Evolutionary conservation across 2,797 vertebrate species (phyloP).

Genomic region (Onychomys arenicola): DNA sequence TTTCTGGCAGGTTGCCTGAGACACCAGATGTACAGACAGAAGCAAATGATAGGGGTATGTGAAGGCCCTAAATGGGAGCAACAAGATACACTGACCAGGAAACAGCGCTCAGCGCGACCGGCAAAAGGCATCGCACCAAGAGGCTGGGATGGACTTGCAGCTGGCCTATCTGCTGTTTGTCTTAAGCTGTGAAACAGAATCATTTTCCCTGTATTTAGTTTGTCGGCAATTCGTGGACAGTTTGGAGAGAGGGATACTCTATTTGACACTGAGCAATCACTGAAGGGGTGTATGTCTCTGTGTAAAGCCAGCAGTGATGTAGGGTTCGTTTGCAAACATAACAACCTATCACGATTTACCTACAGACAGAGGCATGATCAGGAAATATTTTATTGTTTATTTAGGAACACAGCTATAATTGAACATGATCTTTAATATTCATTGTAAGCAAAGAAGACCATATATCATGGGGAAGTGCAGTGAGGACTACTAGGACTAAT

Average conservation of each 20-base stretch:
- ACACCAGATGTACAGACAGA: not conserved
- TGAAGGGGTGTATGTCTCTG: not conserved
- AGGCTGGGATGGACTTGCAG: not conserved
- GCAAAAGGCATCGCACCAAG: not conserved
- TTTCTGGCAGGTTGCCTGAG: not conserved
- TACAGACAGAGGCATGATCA: not conserved
- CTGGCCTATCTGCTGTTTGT: not conserved
- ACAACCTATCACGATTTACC: not conserved
- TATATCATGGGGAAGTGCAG: rapidly evolving
- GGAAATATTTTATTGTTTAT: not conserved
- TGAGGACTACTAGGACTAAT: not conserved
- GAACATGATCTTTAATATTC: not conserved
- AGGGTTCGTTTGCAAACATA: not conserved
- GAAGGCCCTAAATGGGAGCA: not conserved
- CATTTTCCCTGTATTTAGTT: not conserved
- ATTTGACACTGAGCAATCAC: not conserved
- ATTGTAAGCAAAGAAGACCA: not conserved
- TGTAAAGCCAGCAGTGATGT: not conserved
- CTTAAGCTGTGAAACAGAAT: not conserved
- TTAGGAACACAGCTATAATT: not conserved
- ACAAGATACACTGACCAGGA: not conserved
- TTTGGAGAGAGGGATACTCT: not conserved
- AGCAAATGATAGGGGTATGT: not conserved
- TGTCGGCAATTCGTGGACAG: not conserved
- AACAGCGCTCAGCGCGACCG: not conserved